Conservation (phyloP, 2,888 invertebrate genomes). For the Pseudococcus jackbeardsleyi region DNA sequence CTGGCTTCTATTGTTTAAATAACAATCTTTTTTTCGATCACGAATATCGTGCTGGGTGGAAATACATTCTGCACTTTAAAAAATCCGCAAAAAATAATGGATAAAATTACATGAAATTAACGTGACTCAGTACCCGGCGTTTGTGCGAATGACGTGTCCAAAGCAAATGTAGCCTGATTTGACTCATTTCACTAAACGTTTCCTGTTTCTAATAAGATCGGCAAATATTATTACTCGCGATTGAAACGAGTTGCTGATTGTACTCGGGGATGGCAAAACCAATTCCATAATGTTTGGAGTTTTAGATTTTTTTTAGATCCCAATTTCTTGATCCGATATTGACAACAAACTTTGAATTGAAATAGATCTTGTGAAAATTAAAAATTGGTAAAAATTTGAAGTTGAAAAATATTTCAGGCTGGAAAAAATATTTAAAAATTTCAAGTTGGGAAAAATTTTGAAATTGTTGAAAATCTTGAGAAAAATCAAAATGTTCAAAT, state of each 20-base stretch:
- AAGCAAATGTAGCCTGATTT: neutral
- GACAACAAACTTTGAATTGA: too few relatives aligned
- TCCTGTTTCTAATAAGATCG: conserved; percentile 5
- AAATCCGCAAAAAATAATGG: conserved; percentile 25
- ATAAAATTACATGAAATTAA: neutral
- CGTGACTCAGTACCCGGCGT: neutral
- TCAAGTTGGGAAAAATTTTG: too few relatives aligned
- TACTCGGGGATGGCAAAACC: too few relatives aligned
- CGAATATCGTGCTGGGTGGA: neutral
- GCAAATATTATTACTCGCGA: neutral
- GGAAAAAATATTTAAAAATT: too few relatives aligned
- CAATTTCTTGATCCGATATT: too few relatives aligned
- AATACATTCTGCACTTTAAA: neutral
- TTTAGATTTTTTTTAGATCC: too few relatives aligned
- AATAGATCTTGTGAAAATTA: too few relatives aligned
- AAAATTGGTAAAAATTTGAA: too few relatives aligned
- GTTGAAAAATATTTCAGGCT: too few relatives aligned
- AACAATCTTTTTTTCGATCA: neutral
- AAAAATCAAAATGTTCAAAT: too few relatives aligned
- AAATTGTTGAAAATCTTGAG: too few relatives aligned
- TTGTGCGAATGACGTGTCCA: neutral
- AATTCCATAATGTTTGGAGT: too few relatives aligned
- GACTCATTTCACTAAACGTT: neutral
- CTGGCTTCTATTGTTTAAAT: conserved; percentile 9
- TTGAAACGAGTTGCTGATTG: neutral